Conservation (phyloP, 2,888 invertebrate genomes). For the Xestia xanthographa region DNA sequence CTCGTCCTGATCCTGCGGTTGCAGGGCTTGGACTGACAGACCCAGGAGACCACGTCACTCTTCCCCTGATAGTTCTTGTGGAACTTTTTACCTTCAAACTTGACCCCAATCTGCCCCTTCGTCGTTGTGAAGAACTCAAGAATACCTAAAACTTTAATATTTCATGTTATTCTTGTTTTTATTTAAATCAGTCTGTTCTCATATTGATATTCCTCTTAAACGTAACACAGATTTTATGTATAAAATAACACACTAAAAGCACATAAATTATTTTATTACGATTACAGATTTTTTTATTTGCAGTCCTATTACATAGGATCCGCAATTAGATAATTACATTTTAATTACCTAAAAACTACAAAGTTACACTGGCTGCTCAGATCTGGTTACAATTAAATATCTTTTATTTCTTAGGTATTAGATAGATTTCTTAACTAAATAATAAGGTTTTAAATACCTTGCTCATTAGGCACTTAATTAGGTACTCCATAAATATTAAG, state of each 20-base stretch:
- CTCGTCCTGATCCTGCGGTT: slow-evolving; percentile 63
- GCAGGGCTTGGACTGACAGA: slow-evolving; percentile 56
- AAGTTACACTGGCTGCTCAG: not conserved
- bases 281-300: too few relatives aligned
- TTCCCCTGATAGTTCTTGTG: slow-evolving; percentile 68
- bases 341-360: not conserved
- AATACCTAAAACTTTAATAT: slow-evolving; percentile 50
- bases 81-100: slow-evolving; percentile 63
- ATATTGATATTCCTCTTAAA: too few relatives aligned
- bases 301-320: too few relatives aligned
- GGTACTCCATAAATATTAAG: too few relatives aligned
- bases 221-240: too few relatives aligned
- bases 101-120: slow-evolving; percentile 59
- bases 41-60: slow-evolving; percentile 61
- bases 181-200: too few relatives aligned
- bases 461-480: too few relatives aligned
- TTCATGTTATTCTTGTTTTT: slow-evolving; percentile 4
- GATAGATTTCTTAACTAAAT: too few relatives aligned
- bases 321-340: not conserved
- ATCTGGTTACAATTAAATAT: slow-evolving; percentile 1
- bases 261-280: too few relatives aligned
- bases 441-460: too few relatives aligned
- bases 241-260: too few relatives aligned
- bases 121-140: slow-evolving; percentile 59
- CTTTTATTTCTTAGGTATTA: too few relatives aligned